Evolutionary conservation across 2,888 invertebrate genomes (phyloP).

Genomic region (Phaedon cochleariae): DNA sequence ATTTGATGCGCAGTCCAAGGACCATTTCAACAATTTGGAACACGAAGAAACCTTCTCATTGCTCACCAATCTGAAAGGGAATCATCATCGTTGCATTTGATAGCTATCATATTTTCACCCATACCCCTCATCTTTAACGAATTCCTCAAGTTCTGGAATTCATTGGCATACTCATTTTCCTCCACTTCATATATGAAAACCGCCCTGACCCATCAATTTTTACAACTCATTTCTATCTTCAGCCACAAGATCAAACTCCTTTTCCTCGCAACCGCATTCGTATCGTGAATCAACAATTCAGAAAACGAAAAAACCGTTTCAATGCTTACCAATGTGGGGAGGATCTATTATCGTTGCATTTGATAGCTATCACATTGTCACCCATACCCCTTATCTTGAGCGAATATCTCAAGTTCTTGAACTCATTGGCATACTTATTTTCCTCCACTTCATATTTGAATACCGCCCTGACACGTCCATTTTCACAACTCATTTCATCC

Average conservation of each 20-base stretch:
- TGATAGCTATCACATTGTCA: too few species aligned
- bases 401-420: constrained; percentile 28
- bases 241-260: neutral
- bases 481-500: constrained; percentile 16
- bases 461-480: constrained; percentile 11
- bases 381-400: neutral
- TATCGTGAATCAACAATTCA: too few species aligned
- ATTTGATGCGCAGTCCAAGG: too few species aligned
- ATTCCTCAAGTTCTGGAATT: constrained; percentile 31
- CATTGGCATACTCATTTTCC: constrained; percentile 28
- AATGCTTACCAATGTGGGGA: too few species aligned
- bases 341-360: too few species aligned
- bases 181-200: constrained; percentile 31
- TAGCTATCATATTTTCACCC: too few species aligned
- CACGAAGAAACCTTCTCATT: too few species aligned
- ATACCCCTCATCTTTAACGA: constrained; percentile 37
- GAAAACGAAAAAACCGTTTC: too few species aligned
- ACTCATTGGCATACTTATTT: constrained; percentile 26
- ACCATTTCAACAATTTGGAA: too few species aligned
- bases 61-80: too few species aligned
- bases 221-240: constrained; percentile 11
- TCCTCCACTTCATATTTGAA: constrained; percentile 36
- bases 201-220: constrained; percentile 18
- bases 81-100: too few species aligned
- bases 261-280: too few species aligned